Evolutionary conservation across 2,113 vertebrate species (phyloP).

Genomic region (Leptobrachium leishanense): DNA sequence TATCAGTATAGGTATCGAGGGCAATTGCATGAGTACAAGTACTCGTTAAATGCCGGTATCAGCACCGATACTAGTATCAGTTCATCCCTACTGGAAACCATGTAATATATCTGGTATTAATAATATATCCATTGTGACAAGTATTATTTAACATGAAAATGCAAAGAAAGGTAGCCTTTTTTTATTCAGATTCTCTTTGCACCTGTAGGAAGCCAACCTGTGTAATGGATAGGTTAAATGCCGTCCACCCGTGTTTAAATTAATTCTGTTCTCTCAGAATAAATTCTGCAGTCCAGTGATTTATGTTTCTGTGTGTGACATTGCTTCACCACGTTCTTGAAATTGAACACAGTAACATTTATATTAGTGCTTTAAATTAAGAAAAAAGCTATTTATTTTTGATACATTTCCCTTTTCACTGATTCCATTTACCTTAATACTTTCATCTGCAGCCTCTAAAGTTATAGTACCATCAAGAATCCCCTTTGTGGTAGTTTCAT

Average conservation of each 20-base stretch:
- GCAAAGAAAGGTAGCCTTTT: too few species aligned
- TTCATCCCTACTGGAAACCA: too few species aligned
- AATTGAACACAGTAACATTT: constrained; percentile 86
- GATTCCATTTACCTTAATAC: constrained; percentile 88
- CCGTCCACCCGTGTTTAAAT: constrained; percentile 51
- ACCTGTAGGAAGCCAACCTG: background rate
- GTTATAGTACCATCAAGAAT: constrained; percentile 85
- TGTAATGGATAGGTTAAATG: background rate
- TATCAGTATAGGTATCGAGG: too few species aligned
- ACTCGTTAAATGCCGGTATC: too few species aligned
- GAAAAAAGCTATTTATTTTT: constrained; percentile 69
- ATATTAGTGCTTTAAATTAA: constrained; percentile 96
- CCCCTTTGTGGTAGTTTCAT: constrained; percentile 77
- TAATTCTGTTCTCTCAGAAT: constrained; percentile 68
- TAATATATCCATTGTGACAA: too few species aligned
- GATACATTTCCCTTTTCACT: constrained; percentile 86
- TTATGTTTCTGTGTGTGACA: constrained; percentile 75
- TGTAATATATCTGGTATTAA: too few species aligned
- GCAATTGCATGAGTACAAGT: too few species aligned
- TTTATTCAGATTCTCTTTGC: too few species aligned
- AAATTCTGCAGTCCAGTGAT: constrained; percentile 82
- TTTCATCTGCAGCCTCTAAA: constrained; percentile 79
- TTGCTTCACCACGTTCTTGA: constrained; percentile 65
- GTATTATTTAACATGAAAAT: too few species aligned
- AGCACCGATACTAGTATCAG: too few species aligned